Base-by-base conservation (phyloP, 2,888 invertebrate species). In the Salpingus planirostris region DNA sequence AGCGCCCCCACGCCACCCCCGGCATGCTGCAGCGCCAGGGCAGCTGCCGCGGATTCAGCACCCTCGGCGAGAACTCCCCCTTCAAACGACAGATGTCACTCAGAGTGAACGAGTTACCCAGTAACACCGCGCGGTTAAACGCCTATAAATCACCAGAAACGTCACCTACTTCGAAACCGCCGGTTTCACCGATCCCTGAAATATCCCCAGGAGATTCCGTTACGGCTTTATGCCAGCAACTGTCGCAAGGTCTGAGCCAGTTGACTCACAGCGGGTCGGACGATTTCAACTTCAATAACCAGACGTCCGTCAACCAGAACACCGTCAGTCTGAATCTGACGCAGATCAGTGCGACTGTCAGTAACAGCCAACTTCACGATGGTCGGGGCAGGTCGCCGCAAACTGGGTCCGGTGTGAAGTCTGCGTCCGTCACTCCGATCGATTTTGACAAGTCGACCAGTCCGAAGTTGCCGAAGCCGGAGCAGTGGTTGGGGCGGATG, bases 71-170 rank as follows among this genome's bases (percentile, higher is more conserved):
- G 65, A 86, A 84, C 55, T 91, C 91, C 11, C 96, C 86, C 40
- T 97, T 90, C 69, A 96, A 97, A 69, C 76, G 96, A 24, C 93
- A 96, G 65, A 82, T 95, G 73, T 96, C 95, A 40, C 74, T 96
- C 45, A 81, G 95, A 42, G 81, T 95, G 52, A 89, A 85, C 62
- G 95, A 96, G 70, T 74, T 96, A 64, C 95, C 96, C 36, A 95
- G 95, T 54, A 95, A 90, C 61, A 68, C 93, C 52, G 92, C 93
- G 68, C 78, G 96, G 27, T 71, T 74, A 44, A 69, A 68, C 50
- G 66, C 68, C 28, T 64, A 58, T 43, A 52, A 55, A 31, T 50
- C 55, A 24, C 54, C 56, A 15, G 56, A 52, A 12, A 51, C 53
- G 13, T 55, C 54, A 24, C 40, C 48, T 21, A 43, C 38, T 21